These are phyloP conservation scores for Camptogramma bilineatum DNA, from an alignment of 2,888 invertebrate species.

Conservation along the genomic window DNA sequence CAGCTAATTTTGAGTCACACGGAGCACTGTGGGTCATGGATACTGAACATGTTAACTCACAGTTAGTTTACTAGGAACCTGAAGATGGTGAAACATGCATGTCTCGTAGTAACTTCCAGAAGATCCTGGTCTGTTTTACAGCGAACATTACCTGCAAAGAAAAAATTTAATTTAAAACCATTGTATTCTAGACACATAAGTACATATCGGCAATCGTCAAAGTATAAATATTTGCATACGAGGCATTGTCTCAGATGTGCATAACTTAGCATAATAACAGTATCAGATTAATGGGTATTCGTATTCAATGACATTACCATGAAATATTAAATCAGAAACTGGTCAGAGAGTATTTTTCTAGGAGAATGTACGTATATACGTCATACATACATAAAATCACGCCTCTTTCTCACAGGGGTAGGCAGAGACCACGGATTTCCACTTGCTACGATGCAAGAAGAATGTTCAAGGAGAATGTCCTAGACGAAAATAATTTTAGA, in stretches of 20 bases:
- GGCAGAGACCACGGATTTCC: no score
- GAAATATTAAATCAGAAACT: neutral
- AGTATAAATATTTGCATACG: constrained; percentile 16
- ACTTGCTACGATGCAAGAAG: no score
- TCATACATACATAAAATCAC: no score
- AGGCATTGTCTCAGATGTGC: neutral
- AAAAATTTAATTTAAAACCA: neutral
- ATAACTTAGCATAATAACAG: constrained; percentile 1
- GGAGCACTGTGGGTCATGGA: no score
- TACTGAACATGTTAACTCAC: no score
- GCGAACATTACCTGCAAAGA: constrained; percentile 10
- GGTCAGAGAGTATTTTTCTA: no score
- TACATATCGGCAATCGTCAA: constrained; percentile 7
- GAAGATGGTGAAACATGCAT: neutral
- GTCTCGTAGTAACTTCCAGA: neutral
- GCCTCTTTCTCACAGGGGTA: no score
- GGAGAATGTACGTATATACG: no score
- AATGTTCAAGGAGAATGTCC: no score
- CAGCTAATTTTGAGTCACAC: no score
- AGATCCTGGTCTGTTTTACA: neutral
- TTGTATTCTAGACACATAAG: constrained; percentile 2
- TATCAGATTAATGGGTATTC: neutral
- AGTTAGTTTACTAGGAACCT: no score
- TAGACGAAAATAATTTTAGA: no score
- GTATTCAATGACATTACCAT: neutral